These are phyloP conservation scores for Acanthurus lineatus DNA, from an alignment of 2,797 vertebrate species.

Conservation along the genomic window DNA sequence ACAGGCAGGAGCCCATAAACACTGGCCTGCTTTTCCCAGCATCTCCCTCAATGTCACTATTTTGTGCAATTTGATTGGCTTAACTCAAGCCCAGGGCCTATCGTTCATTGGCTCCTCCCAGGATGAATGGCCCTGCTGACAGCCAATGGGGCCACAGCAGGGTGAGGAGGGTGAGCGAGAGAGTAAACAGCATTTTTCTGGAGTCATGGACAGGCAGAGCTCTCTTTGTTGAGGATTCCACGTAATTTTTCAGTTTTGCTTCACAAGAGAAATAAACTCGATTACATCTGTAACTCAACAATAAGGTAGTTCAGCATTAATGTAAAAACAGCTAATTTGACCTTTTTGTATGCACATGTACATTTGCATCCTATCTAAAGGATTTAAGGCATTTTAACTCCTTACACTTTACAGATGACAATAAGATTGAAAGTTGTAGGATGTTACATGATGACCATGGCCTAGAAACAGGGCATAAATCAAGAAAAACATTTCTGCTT, in stretches of 20 bases:
- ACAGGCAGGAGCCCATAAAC: constrained; percentile 83
- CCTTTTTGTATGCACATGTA: background rate
- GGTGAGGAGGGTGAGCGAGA: constrained; percentile 73
- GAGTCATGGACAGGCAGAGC: constrained; percentile 48
- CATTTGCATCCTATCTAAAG: background rate
- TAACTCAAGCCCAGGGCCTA: constrained; percentile 46
- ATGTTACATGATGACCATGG: constrained; percentile 68
- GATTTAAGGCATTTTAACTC: constrained; percentile 34
- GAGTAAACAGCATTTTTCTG: constrained; percentile 74
- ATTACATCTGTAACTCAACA: constrained; percentile 3
- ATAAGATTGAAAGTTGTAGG: constrained; percentile 39
- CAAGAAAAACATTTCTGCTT: constrained; percentile 55
- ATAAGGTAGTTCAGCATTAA: background rate
- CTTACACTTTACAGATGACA: constrained; percentile 39
- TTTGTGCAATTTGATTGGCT: constrained; percentile 75
- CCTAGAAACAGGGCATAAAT: constrained; percentile 78
- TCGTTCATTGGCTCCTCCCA: constrained; percentile 79
- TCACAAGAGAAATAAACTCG: constrained; percentile 26
- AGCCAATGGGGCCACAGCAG: constrained; percentile 86
- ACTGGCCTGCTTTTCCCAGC: constrained; percentile 72
- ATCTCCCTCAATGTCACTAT: constrained; percentile 78
- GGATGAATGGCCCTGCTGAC: constrained; percentile 79
- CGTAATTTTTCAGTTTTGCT: constrained; percentile 45
- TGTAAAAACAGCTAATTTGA: background rate
- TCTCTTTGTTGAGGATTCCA: constrained; percentile 54